Base-by-base conservation (phyloP, 2,113 vertebrate species). In the Urocitellus parryii region DNA sequence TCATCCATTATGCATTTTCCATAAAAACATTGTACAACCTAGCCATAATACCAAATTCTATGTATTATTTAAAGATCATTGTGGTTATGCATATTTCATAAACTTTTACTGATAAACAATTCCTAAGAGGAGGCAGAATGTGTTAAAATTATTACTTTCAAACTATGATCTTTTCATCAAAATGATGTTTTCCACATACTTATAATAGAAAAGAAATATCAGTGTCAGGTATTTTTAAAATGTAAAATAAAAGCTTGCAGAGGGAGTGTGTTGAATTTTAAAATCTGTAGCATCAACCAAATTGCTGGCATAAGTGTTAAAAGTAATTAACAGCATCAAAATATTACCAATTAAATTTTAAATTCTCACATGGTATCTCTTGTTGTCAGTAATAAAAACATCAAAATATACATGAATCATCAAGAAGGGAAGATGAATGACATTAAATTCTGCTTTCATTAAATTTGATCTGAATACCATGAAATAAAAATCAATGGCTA, bases 241-340 rank as follows among this genome's bases (percentile, higher is more conserved):
- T 85, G 61, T 29, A 95, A 95, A 93, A 90, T 48, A 93, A 92
- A 96, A 92, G 32, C 12, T 87, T 82, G 24, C 81, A 88, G 45
- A 90, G 22, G 53, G 4, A 25, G 25, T 82, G 22, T 92, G 83
- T 91, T 87, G 45, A 95, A 95, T 96, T 86, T 91, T 93, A 91
- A 93, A 8, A 45, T 88, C 22, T 74, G 68, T 2, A 94, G 11
- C 65, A 84, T 72, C 53, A 95, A 84, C 29, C 37, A 56, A 91
- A 78, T 88, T 88, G 48, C 68, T 91, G 37, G 48, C 63, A 16
- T 95, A 96, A 91, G 63, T 96, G 53, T 94, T 92, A 88, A 94
- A 96, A 94, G 80, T 96, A 96, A 96, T 96, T 95, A 96, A 87
- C 48, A 93, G 65, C 74, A 95, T 93, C 83, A 96, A 91, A 96